These are phyloP conservation scores for Brachionus paranguensis DNA, from an alignment of 1,140 invertebrate species.

Conservation along the genomic window DNA sequence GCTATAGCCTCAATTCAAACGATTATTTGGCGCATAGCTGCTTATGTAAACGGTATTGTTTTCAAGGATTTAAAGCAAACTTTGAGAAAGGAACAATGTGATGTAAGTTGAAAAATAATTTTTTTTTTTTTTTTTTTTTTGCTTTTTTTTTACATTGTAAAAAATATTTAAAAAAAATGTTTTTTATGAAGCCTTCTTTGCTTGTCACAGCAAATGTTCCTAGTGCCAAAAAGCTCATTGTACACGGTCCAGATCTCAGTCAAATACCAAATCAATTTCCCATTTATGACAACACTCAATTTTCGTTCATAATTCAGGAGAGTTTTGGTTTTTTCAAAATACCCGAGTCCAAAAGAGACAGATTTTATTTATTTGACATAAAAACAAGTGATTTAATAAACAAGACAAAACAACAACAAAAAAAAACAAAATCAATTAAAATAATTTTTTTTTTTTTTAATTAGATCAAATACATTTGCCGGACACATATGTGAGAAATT, in stretches of 20 bases:
- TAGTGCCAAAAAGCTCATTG: slow-evolving; percentile 95
- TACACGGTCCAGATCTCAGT: slow-evolving; percentile 85
- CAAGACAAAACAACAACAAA: not conserved
- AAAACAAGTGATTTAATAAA: slow-evolving; percentile 72
- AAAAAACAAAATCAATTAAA: too few species aligned
- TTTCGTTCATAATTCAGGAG: slow-evolving; percentile 87
- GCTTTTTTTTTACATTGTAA: too few species aligned
- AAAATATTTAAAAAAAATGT: not conserved
- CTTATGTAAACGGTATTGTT: slow-evolving; percentile 94
- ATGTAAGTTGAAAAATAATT: slow-evolving; percentile 59
- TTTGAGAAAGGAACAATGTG: slow-evolving; percentile 94
- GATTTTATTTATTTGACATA: slow-evolving; percentile 90
- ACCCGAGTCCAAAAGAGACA: slow-evolving; percentile 75
- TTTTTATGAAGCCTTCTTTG: slow-evolving; percentile 67
- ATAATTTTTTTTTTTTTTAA: slow-evolving; percentile 53
- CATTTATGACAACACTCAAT: slow-evolving; percentile 96
- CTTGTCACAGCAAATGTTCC: slow-evolving; percentile 95
- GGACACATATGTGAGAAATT: slow-evolving; percentile 86
- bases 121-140: slow-evolving; percentile 8
- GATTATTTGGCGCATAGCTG: slow-evolving; percentile 90
- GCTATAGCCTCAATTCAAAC: slow-evolving; percentile 86
- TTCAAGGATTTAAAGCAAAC: slow-evolving; percentile 99
- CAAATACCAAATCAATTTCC: slow-evolving; percentile 96
- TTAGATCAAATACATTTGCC: slow-evolving; percentile 91
- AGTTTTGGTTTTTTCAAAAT: slow-evolving; percentile 95